Evolutionary conservation across 2,797 vertebrate species (phyloP).

Genomic region (Ambastaia sidthimunki): DNA sequence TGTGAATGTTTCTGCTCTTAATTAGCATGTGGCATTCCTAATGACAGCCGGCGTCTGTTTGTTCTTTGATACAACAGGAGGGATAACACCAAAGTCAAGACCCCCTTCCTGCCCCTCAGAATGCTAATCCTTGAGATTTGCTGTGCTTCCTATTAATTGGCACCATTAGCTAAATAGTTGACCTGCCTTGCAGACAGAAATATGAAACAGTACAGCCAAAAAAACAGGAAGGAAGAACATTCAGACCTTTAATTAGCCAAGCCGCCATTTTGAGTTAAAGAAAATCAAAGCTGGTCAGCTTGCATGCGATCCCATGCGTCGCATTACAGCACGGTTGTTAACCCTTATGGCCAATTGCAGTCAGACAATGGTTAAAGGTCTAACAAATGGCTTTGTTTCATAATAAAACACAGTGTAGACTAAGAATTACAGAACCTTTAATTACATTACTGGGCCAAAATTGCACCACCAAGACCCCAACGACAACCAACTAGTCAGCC

Average conservation of each 20-base stretch:
- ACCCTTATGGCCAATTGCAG: slow-evolving; percentile 25
- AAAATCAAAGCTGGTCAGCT: slow-evolving; percentile 45
- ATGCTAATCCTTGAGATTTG: slow-evolving; percentile 74
- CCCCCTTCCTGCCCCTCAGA: slow-evolving; percentile 52
- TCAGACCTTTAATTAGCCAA: slow-evolving; percentile 65
- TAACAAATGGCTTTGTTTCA: slow-evolving; percentile 38
- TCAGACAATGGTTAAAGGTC: slow-evolving; percentile 34
- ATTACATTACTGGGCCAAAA: too few relatives aligned
- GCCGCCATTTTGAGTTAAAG: slow-evolving; percentile 41
- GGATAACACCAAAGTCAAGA: slow-evolving; percentile 40
- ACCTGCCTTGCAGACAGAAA: slow-evolving; percentile 70
- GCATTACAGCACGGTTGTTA: slow-evolving; percentile 42
- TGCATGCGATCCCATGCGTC: slow-evolving; percentile 24
- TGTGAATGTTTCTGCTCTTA: slow-evolving; percentile 64
- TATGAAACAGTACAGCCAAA: slow-evolving; percentile 56
- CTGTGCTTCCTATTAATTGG: slow-evolving; percentile 79
- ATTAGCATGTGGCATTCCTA: slow-evolving; percentile 65
- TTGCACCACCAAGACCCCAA: too few relatives aligned
- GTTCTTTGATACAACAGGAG: slow-evolving; percentile 62
- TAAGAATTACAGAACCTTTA: neutral
- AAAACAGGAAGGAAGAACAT: slow-evolving; percentile 48
- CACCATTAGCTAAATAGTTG: slow-evolving; percentile 75
- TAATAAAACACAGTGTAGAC: slow-evolving; percentile 14
- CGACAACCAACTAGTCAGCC: too few relatives aligned
- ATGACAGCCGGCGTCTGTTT: slow-evolving; percentile 62